Evolutionary conservation across 2,113 vertebrate genomes (phyloP).

Genomic region (Neogobius melanostomus): DNA sequence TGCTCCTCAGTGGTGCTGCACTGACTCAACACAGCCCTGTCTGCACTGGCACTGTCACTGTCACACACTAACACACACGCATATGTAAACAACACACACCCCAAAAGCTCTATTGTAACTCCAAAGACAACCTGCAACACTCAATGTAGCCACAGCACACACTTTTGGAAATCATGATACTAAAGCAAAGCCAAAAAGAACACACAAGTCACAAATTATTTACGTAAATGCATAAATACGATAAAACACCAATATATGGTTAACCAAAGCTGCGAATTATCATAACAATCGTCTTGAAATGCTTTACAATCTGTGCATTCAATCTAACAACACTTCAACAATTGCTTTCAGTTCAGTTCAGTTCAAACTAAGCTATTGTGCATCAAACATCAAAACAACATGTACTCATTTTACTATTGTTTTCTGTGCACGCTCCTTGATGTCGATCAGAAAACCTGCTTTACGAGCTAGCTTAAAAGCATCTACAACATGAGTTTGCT

Average conservation of each 20-base stretch:
- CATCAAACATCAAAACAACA: too few relatives aligned
- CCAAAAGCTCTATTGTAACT: not conserved
- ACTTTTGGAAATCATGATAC: too few relatives aligned
- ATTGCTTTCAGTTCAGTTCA: too few relatives aligned
- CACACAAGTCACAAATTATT: not conserved
- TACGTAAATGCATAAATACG: too few relatives aligned
- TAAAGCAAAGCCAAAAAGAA: not conserved
- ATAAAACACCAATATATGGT: too few relatives aligned
- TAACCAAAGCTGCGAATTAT: too few relatives aligned
- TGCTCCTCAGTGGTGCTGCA: slow-evolving; percentile 65
- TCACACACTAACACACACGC: slow-evolving; percentile 25
- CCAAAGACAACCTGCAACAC: not conserved
- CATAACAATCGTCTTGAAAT: too few relatives aligned
- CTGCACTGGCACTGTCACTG: slow-evolving; percentile 53
- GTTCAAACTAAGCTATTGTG: too few relatives aligned
- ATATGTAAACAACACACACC: slow-evolving; percentile 7
- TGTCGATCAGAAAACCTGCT: not conserved
- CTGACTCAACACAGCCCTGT: slow-evolving; percentile 65
- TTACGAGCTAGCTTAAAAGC: not conserved
- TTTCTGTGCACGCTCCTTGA: too few relatives aligned
- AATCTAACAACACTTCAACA: too few relatives aligned
- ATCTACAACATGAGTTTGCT: not conserved
- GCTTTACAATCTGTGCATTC: too few relatives aligned
- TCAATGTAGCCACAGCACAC: not conserved
- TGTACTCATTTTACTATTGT: too few relatives aligned